A percentile compares a stretch with the other conserved stretches of the same genome.
These are phyloP conservation scores for Nipponacmea schrenckii DNA, from an alignment of 2,888 invertebrate species.

Conservation along the genomic window DNA sequence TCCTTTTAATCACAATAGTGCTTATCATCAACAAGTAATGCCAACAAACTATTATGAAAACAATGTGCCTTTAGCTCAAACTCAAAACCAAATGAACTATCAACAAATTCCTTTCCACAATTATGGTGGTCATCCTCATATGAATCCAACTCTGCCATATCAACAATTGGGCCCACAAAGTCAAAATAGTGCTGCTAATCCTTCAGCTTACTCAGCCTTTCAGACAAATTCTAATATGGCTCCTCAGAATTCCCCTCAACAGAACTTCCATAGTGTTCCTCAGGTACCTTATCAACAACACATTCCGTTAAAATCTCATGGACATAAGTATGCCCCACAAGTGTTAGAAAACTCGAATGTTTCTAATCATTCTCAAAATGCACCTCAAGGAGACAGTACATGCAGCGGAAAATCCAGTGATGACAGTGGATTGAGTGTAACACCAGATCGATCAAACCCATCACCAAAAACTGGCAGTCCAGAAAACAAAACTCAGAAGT, in stretches of 20 bases:
- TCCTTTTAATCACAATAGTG: background rate
- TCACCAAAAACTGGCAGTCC: constrained; percentile 24
- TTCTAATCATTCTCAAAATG: constrained; percentile 27
- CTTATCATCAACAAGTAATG: no score
- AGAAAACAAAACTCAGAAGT: constrained; percentile 6
- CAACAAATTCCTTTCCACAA: background rate
- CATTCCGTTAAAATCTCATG: no score
- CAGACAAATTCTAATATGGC: no score
- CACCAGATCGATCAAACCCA: constrained; percentile 46
- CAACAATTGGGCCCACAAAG: no score
- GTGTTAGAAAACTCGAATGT: background rate
- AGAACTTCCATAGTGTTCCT: no score
- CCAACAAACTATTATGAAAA: no score
- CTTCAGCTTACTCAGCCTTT: no score
- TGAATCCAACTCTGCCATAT: no score
- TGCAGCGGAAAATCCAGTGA: constrained; percentile 51
- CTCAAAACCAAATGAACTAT: background rate
- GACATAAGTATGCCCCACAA: no score
- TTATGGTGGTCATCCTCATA: background rate
- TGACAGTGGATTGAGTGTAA: constrained; percentile 59
- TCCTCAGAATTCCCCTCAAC: no score
- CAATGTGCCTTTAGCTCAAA: background rate
- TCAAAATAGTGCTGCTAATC: no score
- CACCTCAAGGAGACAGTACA: constrained; percentile 35
- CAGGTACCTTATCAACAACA: no score